A percentile compares a stretch with the other conserved stretches of the same genome.
phyloP scores from a whole-genome alignment of 2,888 invertebrate species.

The Petrolisthes manimaculis region DNA sequence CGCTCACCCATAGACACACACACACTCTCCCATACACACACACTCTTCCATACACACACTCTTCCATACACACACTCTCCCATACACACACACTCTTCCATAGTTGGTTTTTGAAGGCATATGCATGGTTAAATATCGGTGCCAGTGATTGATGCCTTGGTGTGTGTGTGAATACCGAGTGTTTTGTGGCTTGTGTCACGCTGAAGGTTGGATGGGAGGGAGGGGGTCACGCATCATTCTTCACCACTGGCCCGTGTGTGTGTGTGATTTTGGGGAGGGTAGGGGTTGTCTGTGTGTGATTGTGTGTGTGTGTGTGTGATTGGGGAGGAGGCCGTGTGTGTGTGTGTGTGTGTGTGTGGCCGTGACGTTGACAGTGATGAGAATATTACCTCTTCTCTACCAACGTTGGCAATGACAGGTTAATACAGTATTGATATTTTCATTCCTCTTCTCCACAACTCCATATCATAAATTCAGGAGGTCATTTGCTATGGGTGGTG shows the following conservation, averaged over 20 bases:
- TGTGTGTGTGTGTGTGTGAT: background rate
- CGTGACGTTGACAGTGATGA: background rate
- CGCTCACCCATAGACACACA: constrained; percentile 12
- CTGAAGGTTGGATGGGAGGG: background rate
- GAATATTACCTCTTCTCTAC: too few relatives aligned
- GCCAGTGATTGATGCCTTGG: too few relatives aligned
- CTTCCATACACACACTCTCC: background rate
- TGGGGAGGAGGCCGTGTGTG: background rate
- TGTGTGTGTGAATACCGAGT: too few relatives aligned
- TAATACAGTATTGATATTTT: too few relatives aligned
- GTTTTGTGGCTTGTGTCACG: too few relatives aligned
- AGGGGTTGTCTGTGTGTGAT: background rate
- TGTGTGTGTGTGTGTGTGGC: constrained; percentile 6
- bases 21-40: background rate
- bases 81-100: background rate
- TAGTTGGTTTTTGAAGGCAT: background rate
- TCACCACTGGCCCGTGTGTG: background rate
- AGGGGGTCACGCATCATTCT: background rate
- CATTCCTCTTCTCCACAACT: too few relatives aligned
- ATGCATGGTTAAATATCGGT: background rate
- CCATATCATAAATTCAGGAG: too few relatives aligned
- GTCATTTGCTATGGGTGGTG: too few relatives aligned
- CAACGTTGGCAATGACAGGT: too few relatives aligned
- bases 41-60: background rate
- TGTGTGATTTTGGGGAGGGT: background rate